Conservation (phyloP, 2,113 vertebrate genomes). For the Semnornis frantzii region DNA sequence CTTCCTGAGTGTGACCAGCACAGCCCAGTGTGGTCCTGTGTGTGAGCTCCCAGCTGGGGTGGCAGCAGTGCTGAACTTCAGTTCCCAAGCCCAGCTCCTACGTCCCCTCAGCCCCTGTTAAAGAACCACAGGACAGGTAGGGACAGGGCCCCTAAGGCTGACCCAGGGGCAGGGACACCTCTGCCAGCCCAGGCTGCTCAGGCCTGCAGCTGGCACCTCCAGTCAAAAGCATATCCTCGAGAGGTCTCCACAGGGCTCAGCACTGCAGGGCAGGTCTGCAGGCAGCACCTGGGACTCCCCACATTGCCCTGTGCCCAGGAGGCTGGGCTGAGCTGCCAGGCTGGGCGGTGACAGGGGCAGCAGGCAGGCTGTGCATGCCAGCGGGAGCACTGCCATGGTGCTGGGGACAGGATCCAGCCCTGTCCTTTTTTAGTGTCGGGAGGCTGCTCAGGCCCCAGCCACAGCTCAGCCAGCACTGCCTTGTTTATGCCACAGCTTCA, state of each 20-base stretch:
- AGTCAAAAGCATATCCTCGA: background rate
- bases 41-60: background rate
- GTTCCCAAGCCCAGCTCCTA: background rate
- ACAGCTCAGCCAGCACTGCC: conserved; percentile 1
- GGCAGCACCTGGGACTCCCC: background rate
- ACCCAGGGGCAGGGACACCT: too few relatives aligned
- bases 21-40: background rate
- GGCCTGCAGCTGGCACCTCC: rapidly evolving
- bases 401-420: conserved; percentile 31
- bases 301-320: background rate
- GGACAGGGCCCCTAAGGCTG: too few relatives aligned
- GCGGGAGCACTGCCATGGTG: rapidly evolving
- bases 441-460: background rate
- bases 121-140: too few relatives aligned
- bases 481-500: conserved; percentile 45
- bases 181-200: too few relatives aligned
- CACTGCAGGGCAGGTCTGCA: rapidly evolving
- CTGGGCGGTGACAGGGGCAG: background rate
- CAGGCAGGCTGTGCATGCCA: rapidly evolving
- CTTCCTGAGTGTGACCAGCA: background rate
- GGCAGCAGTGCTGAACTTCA: background rate
- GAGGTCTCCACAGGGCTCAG: background rate
- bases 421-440: conserved; percentile 44
- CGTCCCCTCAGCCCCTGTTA: background rate
- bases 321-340: rapidly evolving